Base-by-base conservation (phyloP, 2,113 vertebrate species). In the Silurus meridionalis region DNA sequence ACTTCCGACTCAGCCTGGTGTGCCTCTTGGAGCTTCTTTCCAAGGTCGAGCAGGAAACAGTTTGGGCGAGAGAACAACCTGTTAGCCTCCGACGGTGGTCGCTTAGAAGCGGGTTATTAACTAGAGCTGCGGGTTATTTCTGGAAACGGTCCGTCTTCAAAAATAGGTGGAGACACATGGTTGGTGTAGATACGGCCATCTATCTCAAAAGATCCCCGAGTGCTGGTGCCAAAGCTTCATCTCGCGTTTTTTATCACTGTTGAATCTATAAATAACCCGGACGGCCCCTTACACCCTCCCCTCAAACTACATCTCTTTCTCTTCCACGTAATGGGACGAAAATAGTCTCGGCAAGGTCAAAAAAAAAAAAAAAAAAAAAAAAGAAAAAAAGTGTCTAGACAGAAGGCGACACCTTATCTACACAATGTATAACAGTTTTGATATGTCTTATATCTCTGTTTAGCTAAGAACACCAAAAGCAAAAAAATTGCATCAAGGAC, bases 311-410 rank as follows among this genome's bases (percentile, higher is more conserved):
- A 77, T 48, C 74, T 72, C 79, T 61, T 48, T 84, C 86, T 86
- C 63, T 53, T 55, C 66, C 75, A 83, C 61, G 78, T 86, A 88
- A 71, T 72, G 48, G 58, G 53, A 89, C 67, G 83, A 78, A 88
- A 86, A 91, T 89, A 89, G 85, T 85, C 66, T 82, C 82, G 52
- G 67, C 87, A 86, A 89, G 89, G 89, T 89, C 88, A 89, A 37
- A 58, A 23, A 63, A 82, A 71, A 88, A n/a, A 11, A 88, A 69
- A n/a, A 11, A 89, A 50, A 63, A 23, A 63, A 82, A 71, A 88
- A 64, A 89, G 60, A 86, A 28, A 52, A 61, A 85, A 88, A 69
- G 19, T 8, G 53, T 25, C 79, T 67, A 84, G 87, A 55, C 83
- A 64, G 48, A 21, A 67, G 61, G 21, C 46, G 14, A 64, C 28